Conservation (phyloP, 1,140 invertebrate species). For the Zaprionus africanus region DNA sequence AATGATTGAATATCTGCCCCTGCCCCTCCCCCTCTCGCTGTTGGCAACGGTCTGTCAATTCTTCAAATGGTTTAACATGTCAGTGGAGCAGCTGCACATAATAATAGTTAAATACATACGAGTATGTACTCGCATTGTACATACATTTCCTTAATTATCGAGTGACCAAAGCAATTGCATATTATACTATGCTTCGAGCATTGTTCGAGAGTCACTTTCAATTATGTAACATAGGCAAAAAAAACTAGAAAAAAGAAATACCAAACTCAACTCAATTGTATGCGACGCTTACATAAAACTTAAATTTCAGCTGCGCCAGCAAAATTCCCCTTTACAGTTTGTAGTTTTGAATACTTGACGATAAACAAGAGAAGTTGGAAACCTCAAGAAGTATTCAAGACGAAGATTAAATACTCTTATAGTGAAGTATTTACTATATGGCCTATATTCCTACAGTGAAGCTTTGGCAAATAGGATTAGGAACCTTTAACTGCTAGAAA, state of each 20-base stretch:
- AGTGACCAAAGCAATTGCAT: slow-evolving; percentile 54
- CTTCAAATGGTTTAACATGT: slow-evolving; percentile 56
- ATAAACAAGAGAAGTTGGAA: neutral
- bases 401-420: neutral
- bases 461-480: neutral
- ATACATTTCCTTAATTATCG: slow-evolving; percentile 60
- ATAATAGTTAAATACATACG: slow-evolving; percentile 40
- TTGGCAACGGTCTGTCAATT: slow-evolving; percentile 42
- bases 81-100: slow-evolving; percentile 56
- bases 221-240: slow-evolving; percentile 48
- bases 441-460: neutral
- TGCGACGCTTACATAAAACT: slow-evolving; percentile 22
- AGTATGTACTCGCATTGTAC: slow-evolving; percentile 11
- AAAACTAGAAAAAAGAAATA: slow-evolving; percentile 40
- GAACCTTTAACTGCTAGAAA: neutral
- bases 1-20: slow-evolving; percentile 41
- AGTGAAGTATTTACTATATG: neutral
- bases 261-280: neutral
- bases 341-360: slow-evolving; percentile 10
- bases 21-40: neutral
- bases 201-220: slow-evolving; percentile 27
- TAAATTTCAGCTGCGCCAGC: neutral
- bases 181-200: slow-evolving; percentile 32
- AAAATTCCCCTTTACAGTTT: slow-evolving; percentile 6
- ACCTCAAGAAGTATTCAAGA: neutral